Base-by-base conservation (phyloP, 2,113 vertebrate species). In the Ascaphus truei region DNA sequence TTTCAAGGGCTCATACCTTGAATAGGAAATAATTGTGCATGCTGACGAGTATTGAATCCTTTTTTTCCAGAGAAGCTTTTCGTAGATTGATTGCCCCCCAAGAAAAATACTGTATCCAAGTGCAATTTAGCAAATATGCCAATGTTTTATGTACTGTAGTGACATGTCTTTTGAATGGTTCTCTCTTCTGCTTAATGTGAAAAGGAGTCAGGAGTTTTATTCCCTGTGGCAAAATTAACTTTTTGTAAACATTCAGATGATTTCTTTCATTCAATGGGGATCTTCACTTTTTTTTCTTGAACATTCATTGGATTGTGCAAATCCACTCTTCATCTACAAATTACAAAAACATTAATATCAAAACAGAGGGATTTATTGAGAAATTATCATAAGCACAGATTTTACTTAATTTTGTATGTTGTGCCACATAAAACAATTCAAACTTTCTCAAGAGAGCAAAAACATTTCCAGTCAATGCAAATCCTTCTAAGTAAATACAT, bases 11-110 rank as follows among this genome's bases (percentile, higher is more conserved):
- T n/a, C n/a, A n/a, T n/a, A n/a, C n/a, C 29, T 26, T 36, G 43
- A 64, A 34, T 26, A 5, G 3, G 26, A 33, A 47, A 47, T 48
- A 67, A 47, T 25, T 56, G 52, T 43, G 25, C 64, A 57, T 57
- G 63, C 50, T 67, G 64, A 67, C 51, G 57, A 6, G 16, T 56
- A 57, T 30, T 45, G 63, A 57, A 31, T 45, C 43, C 23, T n/a
- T 13, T 33, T 22, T 65, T 33, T 18, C n/a, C 63, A 56, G 29
- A 27, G 63, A 56, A 18, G 18, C 43, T 41, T 57, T 47, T 57
- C 18, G 31, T 56, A 43, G 45, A 67, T 67, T 57, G 64, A 57
- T 67, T 45, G 26, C 18, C 18, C 37, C 31, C 25, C n/a, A n/a
- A n/a, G 18, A 12, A 20, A 4, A 16, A 43, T 25, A 33, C n/a